Evolutionary conservation across 2,113 vertebrate genomes (phyloP).

Genomic region (Eulemur rufifrons): DNA sequence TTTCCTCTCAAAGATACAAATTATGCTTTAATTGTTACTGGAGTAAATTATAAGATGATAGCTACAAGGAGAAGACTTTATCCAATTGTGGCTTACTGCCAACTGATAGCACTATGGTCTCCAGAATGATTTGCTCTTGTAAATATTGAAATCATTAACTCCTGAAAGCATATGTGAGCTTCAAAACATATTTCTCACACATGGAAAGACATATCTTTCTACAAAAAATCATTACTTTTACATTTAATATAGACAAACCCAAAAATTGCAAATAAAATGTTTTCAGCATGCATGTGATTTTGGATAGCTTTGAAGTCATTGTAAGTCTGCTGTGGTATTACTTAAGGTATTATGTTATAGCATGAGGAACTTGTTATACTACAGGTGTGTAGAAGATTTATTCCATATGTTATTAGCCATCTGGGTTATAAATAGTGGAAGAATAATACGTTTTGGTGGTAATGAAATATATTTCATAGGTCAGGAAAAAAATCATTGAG

Average conservation of each 20-base stretch:
- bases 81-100: conserved; percentile 41
- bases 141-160: conserved; percentile 78
- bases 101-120: conserved; percentile 57
- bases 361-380: conserved; percentile 76
- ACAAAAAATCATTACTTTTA: conserved; percentile 80
- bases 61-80: conserved; percentile 69
- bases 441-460: conserved; percentile 63
- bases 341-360: conserved; percentile 69
- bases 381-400: conserved; percentile 80
- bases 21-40: conserved; percentile 66
- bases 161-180: conserved; percentile 53
- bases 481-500: conserved; percentile 64
- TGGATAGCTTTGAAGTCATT: conserved; percentile 77
- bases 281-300: conserved; percentile 69
- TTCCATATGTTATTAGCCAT: conserved; percentile 73
- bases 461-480: conserved; percentile 53
- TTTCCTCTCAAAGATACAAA: conserved; percentile 75
- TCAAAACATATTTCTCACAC: conserved; percentile 66
- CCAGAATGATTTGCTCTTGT: conserved; percentile 58
- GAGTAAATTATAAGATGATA: conserved; percentile 75
- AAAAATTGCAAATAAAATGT: conserved; percentile 79
- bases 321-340: conserved; percentile 69
- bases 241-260: conserved; percentile 70
- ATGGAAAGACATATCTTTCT: conserved; percentile 66
- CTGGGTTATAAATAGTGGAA: conserved; percentile 68